Base-by-base conservation (phyloP, 2,113 vertebrate genomes). In the Nipponia nippon region DNA sequence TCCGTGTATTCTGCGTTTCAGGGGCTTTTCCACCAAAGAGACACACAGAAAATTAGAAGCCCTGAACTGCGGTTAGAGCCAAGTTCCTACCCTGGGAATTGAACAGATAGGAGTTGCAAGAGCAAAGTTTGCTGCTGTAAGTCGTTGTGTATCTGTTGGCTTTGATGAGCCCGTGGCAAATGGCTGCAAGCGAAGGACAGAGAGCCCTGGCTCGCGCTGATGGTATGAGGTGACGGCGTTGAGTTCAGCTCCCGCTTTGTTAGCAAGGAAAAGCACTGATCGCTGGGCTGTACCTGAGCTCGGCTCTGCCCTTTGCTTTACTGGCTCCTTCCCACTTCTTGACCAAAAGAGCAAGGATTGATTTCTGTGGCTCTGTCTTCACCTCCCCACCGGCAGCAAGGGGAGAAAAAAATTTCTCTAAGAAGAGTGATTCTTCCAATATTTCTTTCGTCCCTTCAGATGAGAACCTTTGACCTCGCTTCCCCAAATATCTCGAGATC, bases 221-320 rank as follows among this genome's bases (percentile, higher is more conserved):
- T 4, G 38, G 46, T 3, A 3, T 1, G 11, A 34, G 42, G 18
- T 9, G 50, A 23, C 10, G 3, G 73, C 5, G 8, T 22, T 5
- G 47, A 3, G 19, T 20, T 59, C 2, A 2, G 26, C 77, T 47
- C 63, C 34, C 10, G 6, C 10, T 21, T 9, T 5, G 49, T 38
- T 19, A 1, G 55, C 4, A 1, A 16, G 62, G 53, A 32, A 4
- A 11, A 20, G 34, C 21, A 2, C 52, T 9, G 26, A 13, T 10
- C 2, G 2, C 18, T 2, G 55, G 53, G 56, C 72, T 40, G 29
- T 4, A 2, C 55, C n/a, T 9, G 55, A 21, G 55, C 53, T 47
- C 1, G 4, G 50, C 42, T 38, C 34, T 27, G n/a, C 25, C 78
- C 32, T 9, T 10, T 13, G 25, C 44, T 10, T n/a, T 21, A 2